phyloP scores from a whole-genome alignment of 2,113 vertebrate species.

The Nymphicus hollandicus region DNA sequence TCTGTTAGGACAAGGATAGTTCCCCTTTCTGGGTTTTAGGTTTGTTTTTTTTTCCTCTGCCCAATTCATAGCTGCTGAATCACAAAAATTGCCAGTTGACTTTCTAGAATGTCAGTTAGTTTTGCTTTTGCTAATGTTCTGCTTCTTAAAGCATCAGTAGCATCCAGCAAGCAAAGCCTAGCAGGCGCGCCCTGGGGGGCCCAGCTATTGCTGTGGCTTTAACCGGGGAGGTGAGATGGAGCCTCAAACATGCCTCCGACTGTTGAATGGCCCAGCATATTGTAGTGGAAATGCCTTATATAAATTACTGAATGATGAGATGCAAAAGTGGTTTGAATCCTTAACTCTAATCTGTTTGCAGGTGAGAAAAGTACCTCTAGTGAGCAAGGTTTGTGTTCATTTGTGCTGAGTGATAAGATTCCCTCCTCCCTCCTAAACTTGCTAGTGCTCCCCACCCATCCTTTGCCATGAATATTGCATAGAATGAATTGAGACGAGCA shows the following conservation, averaged over 20 bases:
- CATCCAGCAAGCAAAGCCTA: conserved; percentile 51
- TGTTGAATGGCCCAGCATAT: conserved; percentile 48
- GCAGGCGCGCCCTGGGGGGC: background rate
- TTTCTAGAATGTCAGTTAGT: conserved; percentile 52
- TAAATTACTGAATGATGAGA: conserved; percentile 53
- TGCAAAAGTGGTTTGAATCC: conserved; percentile 37
- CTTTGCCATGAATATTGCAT: conserved; percentile 45
- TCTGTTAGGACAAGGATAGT: conserved; percentile 7
- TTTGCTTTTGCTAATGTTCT: conserved; percentile 47
- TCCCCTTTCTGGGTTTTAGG: conserved; percentile 23
- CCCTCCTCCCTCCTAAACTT: conserved; percentile 33
- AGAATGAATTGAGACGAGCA: background rate
- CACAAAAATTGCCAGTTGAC: conserved; percentile 44
- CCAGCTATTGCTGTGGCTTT: conserved; percentile 32
- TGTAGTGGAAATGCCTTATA: conserved; percentile 62
- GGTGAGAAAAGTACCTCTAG: conserved; percentile 61
- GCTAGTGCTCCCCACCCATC: conserved; percentile 15
- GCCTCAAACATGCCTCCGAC: background rate
- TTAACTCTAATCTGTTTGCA: conserved; percentile 47
- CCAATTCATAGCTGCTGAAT: conserved; percentile 58
- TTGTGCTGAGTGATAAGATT: conserved; percentile 33
- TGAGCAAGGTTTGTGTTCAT: conserved; percentile 44
- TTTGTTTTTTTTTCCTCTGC: conserved; percentile 41
- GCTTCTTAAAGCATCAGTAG: conserved; percentile 39
- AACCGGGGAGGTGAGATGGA: conserved; percentile 21